Percentiles rank a stretch among this genome's conserved stretches.
Evolutionary conservation across 2,888 invertebrate genomes (phyloP).

Genomic region (Stegana nigrithorax): DNA sequence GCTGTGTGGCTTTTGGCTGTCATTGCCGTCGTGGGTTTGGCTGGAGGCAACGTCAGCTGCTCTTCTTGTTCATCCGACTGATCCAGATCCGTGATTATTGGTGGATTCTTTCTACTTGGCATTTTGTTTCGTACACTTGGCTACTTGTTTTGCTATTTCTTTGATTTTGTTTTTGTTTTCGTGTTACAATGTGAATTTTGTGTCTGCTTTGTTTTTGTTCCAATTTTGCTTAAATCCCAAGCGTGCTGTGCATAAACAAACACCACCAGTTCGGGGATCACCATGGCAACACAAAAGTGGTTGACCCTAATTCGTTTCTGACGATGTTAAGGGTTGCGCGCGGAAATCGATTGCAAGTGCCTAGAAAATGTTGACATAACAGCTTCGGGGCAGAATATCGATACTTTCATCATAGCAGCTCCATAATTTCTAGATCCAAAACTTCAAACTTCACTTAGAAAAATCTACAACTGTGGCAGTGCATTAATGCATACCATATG

Average conservation of each 20-base stretch:
- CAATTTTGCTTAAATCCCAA: background rate
- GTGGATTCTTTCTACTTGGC: slow-evolving; percentile 27
- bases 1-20: slow-evolving; percentile 31
- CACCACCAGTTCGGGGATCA: background rate
- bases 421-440: too few relatives aligned
- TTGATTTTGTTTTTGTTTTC: background rate
- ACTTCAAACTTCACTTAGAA: too few relatives aligned
- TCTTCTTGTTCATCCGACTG: slow-evolving; percentile 48
- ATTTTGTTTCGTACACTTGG: background rate
- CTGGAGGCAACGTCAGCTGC: slow-evolving; percentile 24
- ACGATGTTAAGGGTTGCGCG: background rate
- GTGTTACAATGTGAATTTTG: background rate
- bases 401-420: background rate
- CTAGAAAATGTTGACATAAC: too few relatives aligned
- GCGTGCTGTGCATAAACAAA: slow-evolving; percentile 3
- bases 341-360: background rate
- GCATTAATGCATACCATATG: too few relatives aligned
- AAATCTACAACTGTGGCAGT: too few relatives aligned
- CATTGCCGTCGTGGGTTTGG: slow-evolving; percentile 21
- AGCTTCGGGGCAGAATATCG: too few relatives aligned
- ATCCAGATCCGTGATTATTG: slow-evolving; percentile 63
- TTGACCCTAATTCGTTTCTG: background rate
- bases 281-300: background rate
- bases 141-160: background rate
- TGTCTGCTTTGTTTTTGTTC: background rate